Evolutionary conservation across 2,888 invertebrate genomes (phyloP), one percentile per base, ranked within the genome.

Genomic region (Allophyes oxyacanthae): DNA sequence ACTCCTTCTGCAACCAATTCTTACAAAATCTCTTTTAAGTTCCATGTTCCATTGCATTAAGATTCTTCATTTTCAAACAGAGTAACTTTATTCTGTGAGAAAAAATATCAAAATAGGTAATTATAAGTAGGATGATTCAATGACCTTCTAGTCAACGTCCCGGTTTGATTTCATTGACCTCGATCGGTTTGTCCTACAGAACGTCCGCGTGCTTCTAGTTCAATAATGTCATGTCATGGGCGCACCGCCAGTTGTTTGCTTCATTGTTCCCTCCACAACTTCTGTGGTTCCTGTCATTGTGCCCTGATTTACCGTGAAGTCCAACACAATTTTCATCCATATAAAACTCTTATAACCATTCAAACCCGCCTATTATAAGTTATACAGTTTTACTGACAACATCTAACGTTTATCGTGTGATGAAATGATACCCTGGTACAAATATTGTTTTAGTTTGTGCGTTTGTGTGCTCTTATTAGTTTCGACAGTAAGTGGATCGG

Each of bases 271-370:
- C 79, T 67, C 71, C 72, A 77, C 79, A 58, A 61, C 61, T 64
- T 83, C 89, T 88, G 88, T 84, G 87, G 85, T 94, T 94, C 94
- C 94, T 91, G 90, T 86, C 88, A 94, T 94, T 94, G 94, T 94
- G 77, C 79, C 81, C 75, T 88, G 87, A 94, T 83, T 64, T 62
- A 72, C 89, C 93, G 87, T 90, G 94, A 94, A 94, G 87, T 85
- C 81, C 86, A 86, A 85, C 85, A 84, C 86, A 84, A 84, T 86
- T 86, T 79, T 79, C 76, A 79, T 70, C 83, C 78, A 87, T 93
- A 94, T 94, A 94, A 92, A 92, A 92, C 85, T 83, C 82, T 86
- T 89, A 87, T 80, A 77, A 71, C 82, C 77, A 80, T 66, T 75
- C 60, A 62, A 75, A 67, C 82, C 79, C 79, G 82, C 78, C 83